Conservation (phyloP, 2,113 vertebrate genomes). For the Malurus alboscapulatus region DNA sequence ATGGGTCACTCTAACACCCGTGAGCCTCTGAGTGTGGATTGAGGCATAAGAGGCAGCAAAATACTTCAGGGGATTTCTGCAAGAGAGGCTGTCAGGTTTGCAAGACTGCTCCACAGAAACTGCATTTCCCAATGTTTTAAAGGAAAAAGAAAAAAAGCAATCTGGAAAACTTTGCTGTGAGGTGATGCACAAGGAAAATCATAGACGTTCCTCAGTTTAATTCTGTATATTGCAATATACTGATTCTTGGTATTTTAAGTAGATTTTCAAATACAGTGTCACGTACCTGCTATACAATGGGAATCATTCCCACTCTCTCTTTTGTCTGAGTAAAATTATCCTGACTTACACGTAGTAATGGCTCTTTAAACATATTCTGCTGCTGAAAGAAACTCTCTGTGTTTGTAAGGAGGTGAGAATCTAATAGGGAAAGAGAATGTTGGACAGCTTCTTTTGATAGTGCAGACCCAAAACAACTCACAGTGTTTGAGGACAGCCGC, state of each 20-base stretch:
- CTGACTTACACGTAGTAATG: neutral
- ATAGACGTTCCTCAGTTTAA: neutral
- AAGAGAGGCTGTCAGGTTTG: neutral
- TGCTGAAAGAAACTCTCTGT: neutral
- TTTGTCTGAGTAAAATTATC: neutral
- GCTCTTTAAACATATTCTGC: neutral
- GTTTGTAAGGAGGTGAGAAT: neutral
- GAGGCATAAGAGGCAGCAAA: neutral
- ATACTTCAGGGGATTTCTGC: neutral
- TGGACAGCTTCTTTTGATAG: neutral
- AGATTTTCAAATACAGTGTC: neutral
- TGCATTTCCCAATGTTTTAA: neutral
- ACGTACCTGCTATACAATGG: neutral
- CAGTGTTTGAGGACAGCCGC: neutral
- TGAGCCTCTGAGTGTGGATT: neutral
- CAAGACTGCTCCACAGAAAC: neutral
- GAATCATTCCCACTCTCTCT: neutral
- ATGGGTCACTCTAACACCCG: neutral
- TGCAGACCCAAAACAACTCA: neutral
- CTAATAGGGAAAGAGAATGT: neutral
- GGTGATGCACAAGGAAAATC: neutral
- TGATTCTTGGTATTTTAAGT: neutral
- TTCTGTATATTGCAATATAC: neutral
- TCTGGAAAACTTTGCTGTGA: neutral
- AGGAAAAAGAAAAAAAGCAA: neutral